phyloP scores from a whole-genome alignment of 1,140 invertebrate genomes.

The Linepithema humile region DNA sequence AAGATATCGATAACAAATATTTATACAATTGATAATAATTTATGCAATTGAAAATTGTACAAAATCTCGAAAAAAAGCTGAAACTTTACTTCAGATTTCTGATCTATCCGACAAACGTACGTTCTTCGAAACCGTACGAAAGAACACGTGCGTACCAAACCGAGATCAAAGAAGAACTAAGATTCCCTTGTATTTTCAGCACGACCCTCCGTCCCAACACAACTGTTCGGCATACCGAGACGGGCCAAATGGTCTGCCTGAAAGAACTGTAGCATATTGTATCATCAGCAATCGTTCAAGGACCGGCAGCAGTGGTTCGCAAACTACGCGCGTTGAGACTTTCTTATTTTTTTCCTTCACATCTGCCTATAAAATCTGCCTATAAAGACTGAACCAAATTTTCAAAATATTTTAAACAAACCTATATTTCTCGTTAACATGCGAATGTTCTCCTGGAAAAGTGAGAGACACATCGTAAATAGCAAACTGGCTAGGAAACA shows the following conservation, averaged over 20 bases:
- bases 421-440: background rate
- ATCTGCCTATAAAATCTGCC: background rate
- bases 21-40: no score
- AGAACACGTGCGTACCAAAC: constrained; percentile 23
- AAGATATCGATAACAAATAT: no score
- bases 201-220: background rate
- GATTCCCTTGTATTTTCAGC: background rate
- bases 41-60: background rate
- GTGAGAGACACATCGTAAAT: background rate
- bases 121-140: background rate
- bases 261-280: constrained; percentile 32
- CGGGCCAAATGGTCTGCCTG: constrained; percentile 17
- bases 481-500: background rate
- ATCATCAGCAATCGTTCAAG: constrained; percentile 29
- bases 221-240: constrained; percentile 12
- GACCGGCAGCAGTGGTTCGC: constrained; percentile 27
- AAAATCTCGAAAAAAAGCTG: background rate
- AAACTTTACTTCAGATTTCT: background rate
- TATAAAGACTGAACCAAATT: background rate
- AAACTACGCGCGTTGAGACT: background rate
- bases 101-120: background rate
- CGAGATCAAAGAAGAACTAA: constrained; percentile 16
- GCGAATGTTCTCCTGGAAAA: background rate
- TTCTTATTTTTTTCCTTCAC: background rate
- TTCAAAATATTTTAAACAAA: background rate